Percentiles rank a stretch among this genome's conserved stretches.
phyloP scores from a whole-genome alignment of 2,797 vertebrate species.

The Knipowitschia caucasica region DNA sequence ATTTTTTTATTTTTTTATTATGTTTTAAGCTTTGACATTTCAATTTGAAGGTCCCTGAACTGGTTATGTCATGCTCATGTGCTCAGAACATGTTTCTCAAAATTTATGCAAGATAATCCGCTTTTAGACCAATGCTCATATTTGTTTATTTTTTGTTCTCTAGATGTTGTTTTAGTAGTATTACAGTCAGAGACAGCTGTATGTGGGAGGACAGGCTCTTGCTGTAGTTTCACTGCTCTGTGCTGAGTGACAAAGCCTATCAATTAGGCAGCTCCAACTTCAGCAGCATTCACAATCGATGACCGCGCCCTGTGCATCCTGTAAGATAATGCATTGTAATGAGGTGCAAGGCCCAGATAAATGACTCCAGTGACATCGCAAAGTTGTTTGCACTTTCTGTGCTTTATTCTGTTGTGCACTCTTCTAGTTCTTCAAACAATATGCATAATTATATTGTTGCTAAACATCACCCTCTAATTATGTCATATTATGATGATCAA shows the following conservation, averaged over 20 bases:
- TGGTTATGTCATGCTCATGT: no score
- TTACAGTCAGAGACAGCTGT: conserved; percentile 50
- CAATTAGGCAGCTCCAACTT: conserved; percentile 56
- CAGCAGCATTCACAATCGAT: conserved; percentile 59
- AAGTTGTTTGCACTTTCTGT: conserved; percentile 17
- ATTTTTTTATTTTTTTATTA: no score
- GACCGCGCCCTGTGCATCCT: conserved; percentile 28
- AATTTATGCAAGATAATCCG: conserved; percentile 30
- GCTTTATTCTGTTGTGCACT: conserved; percentile 22
- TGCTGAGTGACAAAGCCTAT: conserved; percentile 58
- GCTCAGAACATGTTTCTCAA: no score
- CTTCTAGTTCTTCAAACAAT: conserved; percentile 1
- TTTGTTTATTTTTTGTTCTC: neutral
- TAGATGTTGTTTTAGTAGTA: conserved; percentile 34
- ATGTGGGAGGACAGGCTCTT: conserved; percentile 45
- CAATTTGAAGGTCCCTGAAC: no score
- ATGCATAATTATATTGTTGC: neutral
- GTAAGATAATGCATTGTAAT: conserved; percentile 61
- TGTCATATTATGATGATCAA: neutral
- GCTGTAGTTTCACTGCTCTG: conserved; percentile 31
- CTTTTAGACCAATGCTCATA: no score
- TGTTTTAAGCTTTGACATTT: no score
- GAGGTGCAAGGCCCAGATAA: conserved; percentile 33
- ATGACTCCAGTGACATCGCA: conserved; percentile 23
- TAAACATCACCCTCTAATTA: neutral